Base-by-base conservation (phyloP, 2,113 vertebrate species). In the Cygnus buccinator region DNA sequence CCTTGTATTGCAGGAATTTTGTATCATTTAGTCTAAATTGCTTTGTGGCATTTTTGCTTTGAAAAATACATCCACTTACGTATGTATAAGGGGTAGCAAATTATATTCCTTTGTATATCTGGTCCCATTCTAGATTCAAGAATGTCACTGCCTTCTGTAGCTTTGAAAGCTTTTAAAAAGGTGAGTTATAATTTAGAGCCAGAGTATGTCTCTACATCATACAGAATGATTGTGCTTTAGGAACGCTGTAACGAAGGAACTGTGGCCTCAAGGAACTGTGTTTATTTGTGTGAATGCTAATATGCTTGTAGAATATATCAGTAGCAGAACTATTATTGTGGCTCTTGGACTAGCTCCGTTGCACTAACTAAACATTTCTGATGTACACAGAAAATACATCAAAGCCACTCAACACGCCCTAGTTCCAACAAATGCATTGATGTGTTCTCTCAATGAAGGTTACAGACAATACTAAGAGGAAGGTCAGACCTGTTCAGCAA, bases 361-460 rank as follows among this genome's bases (percentile, higher is more conserved):
- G 17, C 9, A 23, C 18, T 70, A 19, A 39, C 10, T 76, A 43
- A 67, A 31, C 29, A 50, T 43, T 41, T 4, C 16, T 35, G 67
- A 19, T 67, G 6, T 11, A 21, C 6, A 20, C 22, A 58, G 37
- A 39, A 70, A 78, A 81, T 58, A 16, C 5, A 50, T 20, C 26
- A 19, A 54, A 81, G 31, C 2, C 1, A 6, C 28, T 55, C 25
- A 11, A 22, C 6, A 6, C 16, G 29, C 1, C 10, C n/a, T 11
- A 61, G 1, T 18, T 55, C 11, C 8, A 57, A 55, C 63, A 65
- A 3, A 8, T 2, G 0, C 7, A 2, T 26, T 35, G 23, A n/a
- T 43, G 3, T 10, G 6, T 10, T 50, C 31, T 4, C 41, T 55
- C 78, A 74, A 78, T 68, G 7, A 14, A 33, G 43, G 50, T 28